Evolutionary conservation across 2,797 vertebrate genomes (phyloP).

Genomic region (Phalloptychus januarius): DNA sequence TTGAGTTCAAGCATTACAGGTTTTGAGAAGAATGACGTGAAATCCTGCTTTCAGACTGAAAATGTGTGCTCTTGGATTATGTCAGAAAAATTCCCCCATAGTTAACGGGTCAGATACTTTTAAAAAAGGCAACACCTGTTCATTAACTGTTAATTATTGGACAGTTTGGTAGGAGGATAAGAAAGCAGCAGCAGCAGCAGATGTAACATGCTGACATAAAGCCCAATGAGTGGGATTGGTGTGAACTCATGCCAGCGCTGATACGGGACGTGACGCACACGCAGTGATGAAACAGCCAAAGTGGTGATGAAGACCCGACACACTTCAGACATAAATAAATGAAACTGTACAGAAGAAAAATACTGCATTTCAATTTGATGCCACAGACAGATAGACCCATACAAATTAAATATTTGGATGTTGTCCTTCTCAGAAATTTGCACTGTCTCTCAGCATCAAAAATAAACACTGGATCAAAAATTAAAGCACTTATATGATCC

Average conservation of each 20-base stretch:
- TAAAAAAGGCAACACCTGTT: constrained; percentile 11
- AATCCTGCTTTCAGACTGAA: no score
- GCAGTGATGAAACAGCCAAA: background rate
- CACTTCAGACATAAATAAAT: constrained; percentile 3
- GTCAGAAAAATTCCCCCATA: no score
- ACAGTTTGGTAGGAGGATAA: constrained; percentile 36
- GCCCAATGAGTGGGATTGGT: background rate
- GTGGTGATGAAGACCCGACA: background rate
- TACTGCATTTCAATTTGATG: no score
- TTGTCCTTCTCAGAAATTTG: background rate
- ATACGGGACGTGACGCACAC: background rate
- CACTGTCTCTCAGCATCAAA: background rate
- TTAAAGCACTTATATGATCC: background rate
- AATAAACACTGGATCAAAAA: background rate
- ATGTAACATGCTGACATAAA: constrained; percentile 8
- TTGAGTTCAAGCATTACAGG: no score
- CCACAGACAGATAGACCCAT: background rate
- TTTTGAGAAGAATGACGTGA: no score
- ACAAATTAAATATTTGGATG: background rate
- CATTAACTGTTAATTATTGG: constrained; percentile 4
- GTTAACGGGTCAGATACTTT: background rate
- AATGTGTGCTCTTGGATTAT: no score
- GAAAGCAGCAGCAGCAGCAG: constrained; percentile 28
- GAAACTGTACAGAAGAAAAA: background rate
- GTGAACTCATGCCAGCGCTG: background rate